Evolutionary conservation across 2,888 invertebrate species (phyloP), one percentile per base, ranked within the genome.

Genomic region (Eupithecia dodoneata): DNA sequence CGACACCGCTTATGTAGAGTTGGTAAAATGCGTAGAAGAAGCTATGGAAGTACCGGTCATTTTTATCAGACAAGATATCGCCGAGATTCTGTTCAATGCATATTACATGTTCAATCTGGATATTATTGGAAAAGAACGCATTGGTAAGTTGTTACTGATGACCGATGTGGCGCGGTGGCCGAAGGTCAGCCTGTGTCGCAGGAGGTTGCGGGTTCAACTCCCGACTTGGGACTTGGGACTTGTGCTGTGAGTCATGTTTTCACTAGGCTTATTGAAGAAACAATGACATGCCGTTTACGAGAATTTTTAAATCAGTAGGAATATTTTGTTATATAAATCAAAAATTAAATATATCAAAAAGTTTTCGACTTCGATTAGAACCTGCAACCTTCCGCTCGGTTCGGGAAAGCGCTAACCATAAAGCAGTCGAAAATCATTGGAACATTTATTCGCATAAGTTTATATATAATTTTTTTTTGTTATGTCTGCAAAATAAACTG

Each of bases 11-110:
- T 94, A 92, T 72, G 91, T 94, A 2, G 93, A 93, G 77, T 81
- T 95, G 0, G 81, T 75, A 74, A 91, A 89, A 47, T 90, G 89
- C 1, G 93, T 94, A 0, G 94, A 95, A 81, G 81, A 85, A 47
- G 93, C 94, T 0, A 94, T 95, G 94, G 94, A 95, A 79, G 87
- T 94, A 75, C 92, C 94, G 0, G 93, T 95, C 0, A 81, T 87
- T 4, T 90, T 90, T 0, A 90, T 95, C 63, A 86, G 81, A 71
- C 82, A 87, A 76, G 94, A 95, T 49, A 92, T 95, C 15, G 90
- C 87, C 0, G 80, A 86, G 2, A 79, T 94, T 0, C 87, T 89
- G 66, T 84, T 77, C n/a, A 86, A 86, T 1, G 89, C 94, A 0
- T 94, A 88, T 73, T 85, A 83, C 13, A 55, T 87, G 81, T 94